Base-by-base conservation (phyloP, 2,888 invertebrate species). In the Apodemia hepburni region DNA sequence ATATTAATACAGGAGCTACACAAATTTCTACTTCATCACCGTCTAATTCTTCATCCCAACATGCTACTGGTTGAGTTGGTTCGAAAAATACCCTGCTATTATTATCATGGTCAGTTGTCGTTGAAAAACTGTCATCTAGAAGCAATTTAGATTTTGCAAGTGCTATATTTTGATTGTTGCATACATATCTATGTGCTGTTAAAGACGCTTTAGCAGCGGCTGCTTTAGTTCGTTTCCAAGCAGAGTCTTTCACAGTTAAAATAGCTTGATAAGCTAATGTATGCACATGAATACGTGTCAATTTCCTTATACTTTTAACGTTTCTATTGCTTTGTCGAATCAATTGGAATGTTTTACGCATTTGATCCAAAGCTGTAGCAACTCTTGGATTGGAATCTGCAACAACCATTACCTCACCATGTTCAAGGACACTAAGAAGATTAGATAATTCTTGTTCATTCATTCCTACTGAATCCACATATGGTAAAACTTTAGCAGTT, bases 221-320 rank as follows among this genome's bases (percentile, higher is more conserved):
- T 17, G 95, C 95, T 75, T 93, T 93, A 0, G 95, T 95, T 74
- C 96, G 94, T 69, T 94, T 96, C 97, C 97, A 97, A 8, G 92
- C 78, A 0, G 95, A 94, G 58, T 91, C 89, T 70, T 93, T 94
- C 0, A 93, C 93, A 0, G 95, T 95, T 71, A 97, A 79, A 70
- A 97, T 95, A 4, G 96, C 96, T 85, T 97, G 97, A 77, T 96
- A 97, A n/a, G 97, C 97, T 69, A 97, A 82, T 0, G 97, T 97
- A 76, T 97, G 97, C 0, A 97, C 95, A 78, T 97, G 97, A 42
- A 97, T 93, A 63, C 97, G 92, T 0, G 96, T 95, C 18, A 97
- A 75, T 68, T 89, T 85, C 60, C 96, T 92, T 0, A 91, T 85
- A 66, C 92, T 92, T 12, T 72, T 73, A 66, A 84, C 80, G 59